These are phyloP conservation scores for Loris lydekkerianus DNA, from an alignment of 2,797 vertebrate species.

Conservation along the genomic window DNA sequence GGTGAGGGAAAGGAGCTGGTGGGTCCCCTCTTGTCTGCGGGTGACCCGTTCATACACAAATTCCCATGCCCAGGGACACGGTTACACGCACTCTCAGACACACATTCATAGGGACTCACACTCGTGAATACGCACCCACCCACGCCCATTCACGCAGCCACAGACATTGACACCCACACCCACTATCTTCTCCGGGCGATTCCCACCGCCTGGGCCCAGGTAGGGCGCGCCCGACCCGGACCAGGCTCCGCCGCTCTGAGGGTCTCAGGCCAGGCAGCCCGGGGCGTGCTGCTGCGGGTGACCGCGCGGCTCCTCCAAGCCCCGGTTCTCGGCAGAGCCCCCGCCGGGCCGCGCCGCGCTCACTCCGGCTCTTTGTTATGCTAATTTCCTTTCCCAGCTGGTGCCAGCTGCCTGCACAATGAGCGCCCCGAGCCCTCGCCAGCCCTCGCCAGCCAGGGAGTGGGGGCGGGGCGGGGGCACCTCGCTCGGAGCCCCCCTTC, in stretches of 20 bases:
- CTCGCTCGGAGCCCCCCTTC: neutral
- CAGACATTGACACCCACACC: neutral
- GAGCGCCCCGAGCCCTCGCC: constrained; percentile 81
- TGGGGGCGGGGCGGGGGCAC: constrained; percentile 81
- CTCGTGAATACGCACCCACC: neutral
- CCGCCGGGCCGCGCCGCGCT: constrained; percentile 81
- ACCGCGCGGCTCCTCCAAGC: constrained; percentile 80
- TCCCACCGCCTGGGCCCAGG: neutral
- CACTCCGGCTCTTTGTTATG: constrained; percentile 89
- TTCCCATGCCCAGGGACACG: neutral
- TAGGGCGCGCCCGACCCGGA: neutral
- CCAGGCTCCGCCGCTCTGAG: neutral
- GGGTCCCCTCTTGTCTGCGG: neutral
- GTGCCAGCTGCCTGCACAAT: constrained; percentile 87
- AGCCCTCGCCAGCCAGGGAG: constrained; percentile 78
- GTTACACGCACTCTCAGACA: neutral
- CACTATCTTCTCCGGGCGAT: neutral
- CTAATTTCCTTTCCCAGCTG: constrained; percentile 90
- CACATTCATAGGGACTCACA: neutral
- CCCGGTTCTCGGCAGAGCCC: constrained; percentile 73
- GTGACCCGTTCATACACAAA: neutral
- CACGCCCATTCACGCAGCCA: neutral
- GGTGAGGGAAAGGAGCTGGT: neutral
- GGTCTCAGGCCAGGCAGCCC: neutral
- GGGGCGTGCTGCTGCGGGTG: neutral